These are phyloP conservation scores for Thunnus maccoyii DNA, from an alignment of 2,113 vertebrate genomes.

Conservation along the genomic window DNA sequence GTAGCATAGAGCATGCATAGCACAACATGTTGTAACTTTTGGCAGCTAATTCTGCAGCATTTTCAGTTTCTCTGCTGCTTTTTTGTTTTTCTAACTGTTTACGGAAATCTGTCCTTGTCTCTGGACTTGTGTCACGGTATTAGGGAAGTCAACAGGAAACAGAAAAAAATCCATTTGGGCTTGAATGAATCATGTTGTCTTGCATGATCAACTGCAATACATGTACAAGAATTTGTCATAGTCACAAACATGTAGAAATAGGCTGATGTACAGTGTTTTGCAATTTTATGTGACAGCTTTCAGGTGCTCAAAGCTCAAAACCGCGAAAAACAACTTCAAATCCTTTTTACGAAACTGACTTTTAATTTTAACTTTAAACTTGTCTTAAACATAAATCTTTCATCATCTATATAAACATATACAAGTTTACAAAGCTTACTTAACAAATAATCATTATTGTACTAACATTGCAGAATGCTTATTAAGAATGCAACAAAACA, in stretches of 20 bases:
- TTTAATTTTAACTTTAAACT: background rate
- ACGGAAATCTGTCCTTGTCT: constrained; percentile 38
- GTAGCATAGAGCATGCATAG: background rate
- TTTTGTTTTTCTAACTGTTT: background rate
- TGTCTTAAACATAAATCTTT: background rate
- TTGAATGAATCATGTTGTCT: background rate
- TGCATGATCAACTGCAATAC: background rate
- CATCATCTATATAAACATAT: background rate
- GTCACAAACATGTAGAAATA: background rate
- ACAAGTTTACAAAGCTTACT: background rate
- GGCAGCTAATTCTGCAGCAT: background rate
- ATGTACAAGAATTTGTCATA: background rate
- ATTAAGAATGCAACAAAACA: constrained; percentile 23
- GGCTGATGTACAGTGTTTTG: background rate
- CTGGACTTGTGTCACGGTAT: constrained; percentile 36
- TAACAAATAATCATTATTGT: background rate
- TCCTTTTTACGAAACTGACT: background rate
- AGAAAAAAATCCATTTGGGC: background rate
- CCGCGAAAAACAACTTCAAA: background rate
- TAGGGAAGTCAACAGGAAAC: constrained; percentile 67
- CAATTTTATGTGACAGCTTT: background rate
- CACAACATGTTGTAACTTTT: background rate
- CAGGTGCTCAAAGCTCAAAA: too few relatives aligned
- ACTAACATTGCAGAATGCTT: constrained; percentile 26
- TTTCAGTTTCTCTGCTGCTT: constrained; percentile 1